These are phyloP conservation scores for Caracal caracal DNA, from an alignment of 2,113 vertebrate species.

Conservation along the genomic window DNA sequence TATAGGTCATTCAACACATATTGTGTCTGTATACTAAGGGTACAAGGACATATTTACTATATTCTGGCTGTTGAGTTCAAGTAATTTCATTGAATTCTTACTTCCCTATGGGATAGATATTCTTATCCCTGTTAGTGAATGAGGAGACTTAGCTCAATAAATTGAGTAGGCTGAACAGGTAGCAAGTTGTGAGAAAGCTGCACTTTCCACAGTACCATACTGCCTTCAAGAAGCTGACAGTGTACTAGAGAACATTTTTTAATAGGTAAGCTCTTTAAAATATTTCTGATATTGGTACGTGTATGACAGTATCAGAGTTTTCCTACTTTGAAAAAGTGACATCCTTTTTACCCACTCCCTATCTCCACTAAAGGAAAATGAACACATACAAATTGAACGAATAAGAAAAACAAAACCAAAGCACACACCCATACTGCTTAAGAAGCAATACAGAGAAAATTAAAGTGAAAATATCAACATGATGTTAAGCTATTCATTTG, in stretches of 20 bases:
- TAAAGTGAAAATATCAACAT: slow-evolving; percentile 20
- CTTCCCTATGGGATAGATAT: background rate
- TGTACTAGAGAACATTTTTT: background rate
- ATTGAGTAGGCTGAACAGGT: background rate
- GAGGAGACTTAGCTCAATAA: background rate
- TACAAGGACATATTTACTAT: background rate
- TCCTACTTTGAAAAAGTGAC: background rate
- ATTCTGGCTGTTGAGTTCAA: background rate
- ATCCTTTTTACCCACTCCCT: background rate
- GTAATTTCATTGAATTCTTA: background rate
- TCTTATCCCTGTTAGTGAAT: background rate
- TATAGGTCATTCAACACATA: background rate
- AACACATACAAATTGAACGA: background rate
- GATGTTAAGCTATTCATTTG: background rate
- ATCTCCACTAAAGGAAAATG: slow-evolving; percentile 16
- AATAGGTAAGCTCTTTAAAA: background rate
- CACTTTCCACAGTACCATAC: background rate
- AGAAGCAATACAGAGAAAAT: background rate
- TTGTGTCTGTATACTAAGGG: background rate
- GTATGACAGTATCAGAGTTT: background rate
- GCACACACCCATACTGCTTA: background rate
- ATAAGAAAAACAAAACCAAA: slow-evolving; percentile 13
- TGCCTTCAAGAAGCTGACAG: background rate
- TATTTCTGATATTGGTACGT: background rate
- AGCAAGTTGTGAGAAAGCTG: background rate